These are phyloP conservation scores for Pedionomus torquatus DNA, from an alignment of 2,113 vertebrate species.

Conservation along the genomic window DNA sequence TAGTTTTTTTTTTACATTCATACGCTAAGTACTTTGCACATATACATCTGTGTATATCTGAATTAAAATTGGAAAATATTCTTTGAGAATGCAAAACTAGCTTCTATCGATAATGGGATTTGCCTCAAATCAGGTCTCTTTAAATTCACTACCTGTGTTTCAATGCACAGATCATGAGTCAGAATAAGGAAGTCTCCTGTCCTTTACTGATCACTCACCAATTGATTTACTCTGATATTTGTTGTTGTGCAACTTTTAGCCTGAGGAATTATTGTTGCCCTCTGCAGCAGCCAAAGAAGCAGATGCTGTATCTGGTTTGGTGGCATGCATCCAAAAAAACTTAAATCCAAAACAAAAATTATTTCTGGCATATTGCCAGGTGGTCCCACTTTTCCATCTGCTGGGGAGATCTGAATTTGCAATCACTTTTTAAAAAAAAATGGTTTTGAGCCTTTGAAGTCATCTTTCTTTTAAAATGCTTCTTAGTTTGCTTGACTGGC, in stretches of 20 bases:
- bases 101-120: fast-evolving
- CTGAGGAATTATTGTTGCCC: background rate
- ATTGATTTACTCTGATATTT: background rate
- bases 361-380: conserved; percentile 11
- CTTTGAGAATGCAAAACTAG: background rate
- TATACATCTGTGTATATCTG: background rate
- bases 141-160: background rate
- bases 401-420: background rate
- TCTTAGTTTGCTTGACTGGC: background rate
- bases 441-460: background rate
- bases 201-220: background rate
- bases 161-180: background rate
- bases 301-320: conserved; percentile 24
- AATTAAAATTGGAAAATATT: background rate
- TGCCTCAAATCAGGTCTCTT: background rate
- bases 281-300: conserved; percentile 4
- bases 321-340: background rate
- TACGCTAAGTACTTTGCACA: background rate
- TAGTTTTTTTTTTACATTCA: background rate
- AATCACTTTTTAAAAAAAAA: background rate
- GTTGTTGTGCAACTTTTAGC: background rate
- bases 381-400: conserved; percentile 19
- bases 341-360: background rate
- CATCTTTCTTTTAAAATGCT: background rate
- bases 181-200: background rate